A percentile compares a stretch with the other conserved stretches of the same genome.
phyloP scores from a whole-genome alignment of 2,797 vertebrate genomes.

The Rhinophrynus dorsalis region DNA sequence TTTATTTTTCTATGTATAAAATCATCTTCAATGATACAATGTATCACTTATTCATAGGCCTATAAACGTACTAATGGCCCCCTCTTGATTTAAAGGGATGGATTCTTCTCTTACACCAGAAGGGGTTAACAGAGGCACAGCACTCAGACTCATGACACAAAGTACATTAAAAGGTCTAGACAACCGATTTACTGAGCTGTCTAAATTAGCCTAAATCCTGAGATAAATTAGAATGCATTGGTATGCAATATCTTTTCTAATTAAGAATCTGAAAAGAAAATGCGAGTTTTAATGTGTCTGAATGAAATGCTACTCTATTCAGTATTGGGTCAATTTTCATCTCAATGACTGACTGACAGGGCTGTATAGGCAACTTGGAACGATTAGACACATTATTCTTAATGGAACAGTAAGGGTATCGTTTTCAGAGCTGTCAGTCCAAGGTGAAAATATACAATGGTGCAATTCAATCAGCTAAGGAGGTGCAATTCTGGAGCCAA shows the following conservation, averaged over 20 bases:
- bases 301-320: neutral
- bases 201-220: slow-evolving; percentile 5
- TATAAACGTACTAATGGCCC: no score
- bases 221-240: neutral
- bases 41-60: no score
- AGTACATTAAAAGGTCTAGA: no score
- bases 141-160: no score
- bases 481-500: no score
- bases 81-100: no score
- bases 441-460: slow-evolving; percentile 20
- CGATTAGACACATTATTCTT: slow-evolving; percentile 27
- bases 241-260: slow-evolving; percentile 22
- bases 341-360: slow-evolving; percentile 24
- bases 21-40: no score
- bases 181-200: neutral
- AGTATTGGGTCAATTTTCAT: slow-evolving; percentile 38
- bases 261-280: slow-evolving; percentile 12
- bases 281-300: slow-evolving; percentile 17
- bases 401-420: slow-evolving; percentile 15
- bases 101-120: no score
- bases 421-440: slow-evolving; percentile 16
- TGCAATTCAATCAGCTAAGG: no score
- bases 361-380: slow-evolving; percentile 8
- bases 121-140: no score
- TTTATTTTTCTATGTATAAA: no score